phyloP scores from a whole-genome alignment of 2,113 vertebrate genomes.

The Dunckerocampus dactyliophorus region DNA sequence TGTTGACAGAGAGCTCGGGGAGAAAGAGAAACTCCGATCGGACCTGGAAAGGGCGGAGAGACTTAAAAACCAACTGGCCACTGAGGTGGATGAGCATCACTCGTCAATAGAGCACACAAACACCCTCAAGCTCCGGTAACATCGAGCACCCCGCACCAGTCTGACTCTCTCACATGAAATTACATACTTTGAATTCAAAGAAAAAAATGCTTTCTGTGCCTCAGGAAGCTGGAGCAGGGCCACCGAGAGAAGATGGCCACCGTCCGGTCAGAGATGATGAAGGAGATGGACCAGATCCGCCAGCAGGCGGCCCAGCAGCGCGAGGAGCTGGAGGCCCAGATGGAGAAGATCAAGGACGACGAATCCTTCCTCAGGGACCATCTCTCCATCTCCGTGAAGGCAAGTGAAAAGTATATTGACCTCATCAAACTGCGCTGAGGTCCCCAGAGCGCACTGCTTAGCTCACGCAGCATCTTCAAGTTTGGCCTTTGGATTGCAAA shows the following conservation, averaged over 20 bases:
- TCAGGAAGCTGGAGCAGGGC: slow-evolving; percentile 89
- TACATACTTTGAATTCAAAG: neutral
- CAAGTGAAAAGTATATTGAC: slow-evolving; percentile 46
- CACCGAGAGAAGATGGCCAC: slow-evolving; percentile 79
- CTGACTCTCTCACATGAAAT: neutral
- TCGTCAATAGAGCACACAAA: slow-evolving; percentile 85
- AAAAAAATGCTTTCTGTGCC: neutral
- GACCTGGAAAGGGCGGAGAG: slow-evolving; percentile 91
- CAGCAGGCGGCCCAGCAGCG: slow-evolving; percentile 82
- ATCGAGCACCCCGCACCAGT: neutral
- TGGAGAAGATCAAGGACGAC: slow-evolving; percentile 81
- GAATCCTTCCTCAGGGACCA: slow-evolving; percentile 84
- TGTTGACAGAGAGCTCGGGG: slow-evolving; percentile 81
- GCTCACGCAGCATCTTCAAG: no score
- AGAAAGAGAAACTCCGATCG: slow-evolving; percentile 85
- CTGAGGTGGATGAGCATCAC: slow-evolving; percentile 91
- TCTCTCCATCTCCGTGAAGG: slow-evolving; percentile 85
- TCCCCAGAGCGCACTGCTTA: no score
- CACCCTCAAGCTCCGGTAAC: slow-evolving; percentile 85
- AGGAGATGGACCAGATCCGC: slow-evolving; percentile 84
- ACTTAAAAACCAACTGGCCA: slow-evolving; percentile 85
- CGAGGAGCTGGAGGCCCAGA: slow-evolving; percentile 81
- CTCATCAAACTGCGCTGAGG: no score
- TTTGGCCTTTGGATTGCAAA: no score
- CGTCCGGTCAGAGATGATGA: slow-evolving; percentile 76